Evolutionary conservation across 2,797 vertebrate species (phyloP), one percentile per base, ranked within the genome.

Genomic region (Notolepis coatsorum): DNA sequence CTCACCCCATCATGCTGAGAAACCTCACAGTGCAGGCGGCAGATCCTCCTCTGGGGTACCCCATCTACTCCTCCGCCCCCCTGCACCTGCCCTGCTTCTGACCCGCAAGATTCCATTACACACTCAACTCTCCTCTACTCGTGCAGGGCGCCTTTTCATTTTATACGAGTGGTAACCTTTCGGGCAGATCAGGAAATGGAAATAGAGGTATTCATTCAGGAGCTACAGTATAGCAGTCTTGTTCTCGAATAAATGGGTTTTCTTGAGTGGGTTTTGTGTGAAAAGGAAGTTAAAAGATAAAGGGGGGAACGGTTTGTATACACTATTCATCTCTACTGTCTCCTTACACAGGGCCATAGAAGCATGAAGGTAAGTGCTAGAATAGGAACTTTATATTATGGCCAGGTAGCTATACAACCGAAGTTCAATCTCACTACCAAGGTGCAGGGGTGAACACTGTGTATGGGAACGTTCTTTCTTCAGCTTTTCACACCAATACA

Each of bases 21-120:
- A 99, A 99, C 81, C 85, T 99, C 8, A 99, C 97, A 0, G 94
- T 99, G 55, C 98, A 99, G 81, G 96, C 97, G 0, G 97, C 97
- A 0, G 96, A 98, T 60, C 97, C 97, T 0, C 97, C 96, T 7
- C 92, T 99, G 9, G 97, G 97, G 55, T 99, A 99, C 80, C 98
- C 98, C 0, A 91, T 99, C 54, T 98, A 96, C 86, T 99, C 97
- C 35, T 98, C 96, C 0, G 86, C 91, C 27, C 94, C 96, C 6
- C 91, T 98, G 53, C 94, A 96, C 61, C 89, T 99, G 68, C 92
- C 92, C 80, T 90, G 96, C 87, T 84, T 94, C 80, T 98, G 81
- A 91, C 75, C 57, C 43, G 23, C n/a, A 39, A 30, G n/a, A n/a
- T n/a, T n/a, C n/a, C n/a, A n/a, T n/a, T n/a, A n/a, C n/a, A n/a